Base-by-base conservation (phyloP, 2,797 vertebrate species). In the Craterocephalus amniculus region DNA sequence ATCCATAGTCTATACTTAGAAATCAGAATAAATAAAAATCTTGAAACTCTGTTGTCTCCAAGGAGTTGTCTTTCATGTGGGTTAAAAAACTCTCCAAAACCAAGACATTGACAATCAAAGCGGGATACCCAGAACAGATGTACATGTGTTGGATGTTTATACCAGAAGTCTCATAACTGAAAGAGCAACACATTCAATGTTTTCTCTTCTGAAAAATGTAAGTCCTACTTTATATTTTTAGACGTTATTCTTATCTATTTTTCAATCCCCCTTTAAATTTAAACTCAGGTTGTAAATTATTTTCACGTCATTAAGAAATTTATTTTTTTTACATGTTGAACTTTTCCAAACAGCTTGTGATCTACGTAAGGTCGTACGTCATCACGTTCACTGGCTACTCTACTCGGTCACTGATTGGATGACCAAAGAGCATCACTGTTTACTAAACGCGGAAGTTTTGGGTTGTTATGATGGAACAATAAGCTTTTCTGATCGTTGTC, bases 381-480 rank as follows among this genome's bases (percentile, higher is more conserved):
- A 52, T 27, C 24, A 52, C 49, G 49, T 27, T 52, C 14, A 18
- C 6, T 0, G 26, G 18, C 6, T 0, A 5, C 58, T 52, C 67
- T 60, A 22, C 26, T 16, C 58, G 14, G n/a, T 18, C n/a, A 14
- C 31, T 13, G 58, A 84, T 81, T 84, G 78, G 80, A 22, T 16
- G 6, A 35, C 27, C 2, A 4, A 4, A 9, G 12, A 0, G 57
- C 66, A 70, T 81, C 67, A 72, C 58, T 6, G 2, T 0, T 0
- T 2, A 2, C 6, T 4, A 48, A 80, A 79, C 0, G 58, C 87
- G 84, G 89, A 88, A 82, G 81, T 76, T 4, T n/a, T 48, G 48
- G 26, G 51, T 58, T 72, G 20, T 32, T 13, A 31, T 69, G 51
- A 58, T 51, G 29, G 70, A 40, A 73, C 67, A 69, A 83, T 78